Percentiles rank a stretch among this genome's conserved stretches.
Evolutionary conservation across 2,888 invertebrate genomes (phyloP).

Genomic region (Chromoteleia sp.): DNA sequence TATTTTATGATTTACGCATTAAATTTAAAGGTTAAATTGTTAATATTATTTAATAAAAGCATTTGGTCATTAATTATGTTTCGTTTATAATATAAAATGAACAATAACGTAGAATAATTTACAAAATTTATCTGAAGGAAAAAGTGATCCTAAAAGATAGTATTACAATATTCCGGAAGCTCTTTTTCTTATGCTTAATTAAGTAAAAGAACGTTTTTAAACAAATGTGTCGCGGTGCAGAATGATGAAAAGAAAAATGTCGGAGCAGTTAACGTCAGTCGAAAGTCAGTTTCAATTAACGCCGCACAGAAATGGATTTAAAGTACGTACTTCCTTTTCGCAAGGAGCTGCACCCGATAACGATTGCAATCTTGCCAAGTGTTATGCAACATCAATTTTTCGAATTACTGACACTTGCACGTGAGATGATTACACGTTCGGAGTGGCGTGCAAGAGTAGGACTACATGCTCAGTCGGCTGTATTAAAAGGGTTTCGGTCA

Average conservation of each 20-base stretch:
- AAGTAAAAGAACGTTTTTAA: neutral
- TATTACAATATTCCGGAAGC: neutral
- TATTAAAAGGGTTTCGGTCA: slow-evolving; percentile 56
- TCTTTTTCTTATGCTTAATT: neutral
- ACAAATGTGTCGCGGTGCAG: slow-evolving; percentile 2
- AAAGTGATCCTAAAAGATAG: no score
- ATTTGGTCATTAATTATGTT: no score
- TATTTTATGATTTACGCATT: no score
- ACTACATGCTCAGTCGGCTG: slow-evolving; percentile 58
- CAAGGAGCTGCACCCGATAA: slow-evolving; percentile 70
- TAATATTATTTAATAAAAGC: no score
- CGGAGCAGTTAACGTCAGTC: slow-evolving; percentile 39
- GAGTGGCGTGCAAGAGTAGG: slow-evolving; percentile 50
- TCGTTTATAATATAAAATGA: no score
- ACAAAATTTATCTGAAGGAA: no score
- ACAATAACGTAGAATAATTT: no score
- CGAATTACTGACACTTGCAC: slow-evolving; percentile 67
- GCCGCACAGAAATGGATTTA: slow-evolving; percentile 70
- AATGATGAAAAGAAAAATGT: slow-evolving; percentile 36
- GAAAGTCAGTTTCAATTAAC: slow-evolving; percentile 56
- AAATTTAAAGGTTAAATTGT: no score
- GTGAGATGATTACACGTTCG: slow-evolving; percentile 65
- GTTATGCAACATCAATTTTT: slow-evolving; percentile 69
- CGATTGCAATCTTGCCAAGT: slow-evolving; percentile 70
- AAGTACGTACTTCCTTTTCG: slow-evolving; percentile 74